These are phyloP conservation scores for Nemotelus nigrinus DNA, from an alignment of 2,888 invertebrate genomes.

Conservation along the genomic window DNA sequence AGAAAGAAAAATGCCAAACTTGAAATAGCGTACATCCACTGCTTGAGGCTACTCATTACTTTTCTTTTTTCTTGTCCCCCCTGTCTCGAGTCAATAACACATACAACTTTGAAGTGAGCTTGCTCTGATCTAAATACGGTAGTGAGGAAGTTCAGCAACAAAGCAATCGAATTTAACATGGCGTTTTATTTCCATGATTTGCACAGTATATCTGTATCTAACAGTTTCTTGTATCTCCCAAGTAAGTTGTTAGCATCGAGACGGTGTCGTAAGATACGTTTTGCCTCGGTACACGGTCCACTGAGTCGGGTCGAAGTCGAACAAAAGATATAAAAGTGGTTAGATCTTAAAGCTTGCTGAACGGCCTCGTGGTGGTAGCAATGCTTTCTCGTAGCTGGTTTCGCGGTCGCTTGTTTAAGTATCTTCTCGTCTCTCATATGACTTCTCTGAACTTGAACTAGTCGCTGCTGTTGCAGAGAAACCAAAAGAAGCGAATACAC, in stretches of 20 bases:
- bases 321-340: neutral
- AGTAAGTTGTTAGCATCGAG: neutral
- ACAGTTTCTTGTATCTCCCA: neutral
- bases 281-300: neutral
- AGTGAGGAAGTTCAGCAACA: too few relatives aligned
- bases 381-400: neutral
- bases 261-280: neutral
- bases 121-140: too few relatives aligned
- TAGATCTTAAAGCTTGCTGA: neutral
- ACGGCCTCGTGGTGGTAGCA: neutral
- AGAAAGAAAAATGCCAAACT: too few relatives aligned
- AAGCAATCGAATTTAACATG: too few relatives aligned
- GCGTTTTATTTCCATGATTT: neutral
- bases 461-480: neutral
- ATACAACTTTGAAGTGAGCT: too few relatives aligned
- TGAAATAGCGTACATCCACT: too few relatives aligned
- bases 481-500: neutral
- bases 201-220: constrained; percentile 1
- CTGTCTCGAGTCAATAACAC: too few relatives aligned
- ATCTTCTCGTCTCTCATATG: neutral
- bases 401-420: neutral
- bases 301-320: neutral
- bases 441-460: neutral
- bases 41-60: too few relatives aligned
- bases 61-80: too few relatives aligned